phyloP scores from a whole-genome alignment of 2,113 vertebrate genomes.

The Pseudorectes ferrugineus region DNA sequence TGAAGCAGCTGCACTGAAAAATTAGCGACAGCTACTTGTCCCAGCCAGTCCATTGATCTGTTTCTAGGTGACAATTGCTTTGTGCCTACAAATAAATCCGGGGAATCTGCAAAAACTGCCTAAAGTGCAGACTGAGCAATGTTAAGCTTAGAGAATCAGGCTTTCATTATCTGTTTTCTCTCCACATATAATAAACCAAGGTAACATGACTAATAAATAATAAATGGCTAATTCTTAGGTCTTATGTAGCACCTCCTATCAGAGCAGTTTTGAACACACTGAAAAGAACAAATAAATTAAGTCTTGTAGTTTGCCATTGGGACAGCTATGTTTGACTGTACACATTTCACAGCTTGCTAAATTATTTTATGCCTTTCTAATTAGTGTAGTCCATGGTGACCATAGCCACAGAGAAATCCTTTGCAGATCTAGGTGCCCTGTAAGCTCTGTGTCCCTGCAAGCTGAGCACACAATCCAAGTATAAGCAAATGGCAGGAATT shows the following conservation, averaged over 20 bases:
- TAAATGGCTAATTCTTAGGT: background rate
- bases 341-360: background rate
- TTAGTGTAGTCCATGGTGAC: background rate
- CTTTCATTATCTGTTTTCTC: background rate
- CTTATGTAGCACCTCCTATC: background rate
- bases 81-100: background rate
- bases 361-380: background rate
- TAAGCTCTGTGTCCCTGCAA: background rate
- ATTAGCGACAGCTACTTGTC: background rate
- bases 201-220: background rate
- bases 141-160: background rate
- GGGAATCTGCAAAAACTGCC: background rate
- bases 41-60: background rate
- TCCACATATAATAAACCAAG: background rate
- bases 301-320: background rate
- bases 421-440: background rate
- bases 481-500: background rate
- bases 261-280: background rate
- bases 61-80: background rate
- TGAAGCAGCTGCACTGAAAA: background rate
- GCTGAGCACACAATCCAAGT: background rate
- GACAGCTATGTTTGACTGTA: background rate
- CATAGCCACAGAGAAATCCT: background rate
- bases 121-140: background rate
- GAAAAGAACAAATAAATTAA: background rate